Conservation (phyloP, 1,140 invertebrate genomes). For the Papilio aristodemus region DNA sequence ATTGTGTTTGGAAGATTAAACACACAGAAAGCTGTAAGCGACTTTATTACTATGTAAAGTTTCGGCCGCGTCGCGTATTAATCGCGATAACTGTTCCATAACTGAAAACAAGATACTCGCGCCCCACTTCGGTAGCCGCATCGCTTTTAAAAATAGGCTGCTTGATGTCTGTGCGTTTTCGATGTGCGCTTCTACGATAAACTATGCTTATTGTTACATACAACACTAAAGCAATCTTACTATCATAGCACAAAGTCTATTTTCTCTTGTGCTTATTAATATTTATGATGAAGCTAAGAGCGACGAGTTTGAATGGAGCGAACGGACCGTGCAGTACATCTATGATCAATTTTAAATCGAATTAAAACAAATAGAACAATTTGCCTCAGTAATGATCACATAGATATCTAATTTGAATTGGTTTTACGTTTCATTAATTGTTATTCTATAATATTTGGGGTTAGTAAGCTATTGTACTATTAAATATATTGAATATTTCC, state of each 20-base stretch:
- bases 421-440: no score
- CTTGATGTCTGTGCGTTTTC: slow-evolving; percentile 53
- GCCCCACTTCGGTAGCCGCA: slow-evolving; percentile 65
- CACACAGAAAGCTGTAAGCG: no score
- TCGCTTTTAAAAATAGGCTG: slow-evolving; percentile 71
- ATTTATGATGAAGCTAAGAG: slow-evolving; percentile 43
- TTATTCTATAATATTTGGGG: no score
- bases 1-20: no score
- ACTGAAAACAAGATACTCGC: slow-evolving; percentile 60
- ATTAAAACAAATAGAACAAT: slow-evolving; percentile 20
- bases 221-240: slow-evolving; percentile 38
- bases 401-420: no score
- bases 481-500: no score
- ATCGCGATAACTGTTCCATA: slow-evolving; percentile 55
- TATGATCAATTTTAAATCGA: slow-evolving; percentile 29
- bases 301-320: slow-evolving; percentile 57
- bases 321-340: slow-evolving; percentile 48
- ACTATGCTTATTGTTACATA: slow-evolving; percentile 46
- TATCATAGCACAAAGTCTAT: slow-evolving; percentile 44
- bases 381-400: not conserved
- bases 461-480: no score
- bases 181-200: slow-evolving; percentile 55
- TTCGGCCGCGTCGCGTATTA: slow-evolving; percentile 32
- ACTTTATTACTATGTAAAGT: not conserved
- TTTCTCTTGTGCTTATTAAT: slow-evolving; percentile 39